Evolutionary conservation across 2,797 vertebrate genomes (phyloP).

Genomic region (Parotocinclus haroldoi): DNA sequence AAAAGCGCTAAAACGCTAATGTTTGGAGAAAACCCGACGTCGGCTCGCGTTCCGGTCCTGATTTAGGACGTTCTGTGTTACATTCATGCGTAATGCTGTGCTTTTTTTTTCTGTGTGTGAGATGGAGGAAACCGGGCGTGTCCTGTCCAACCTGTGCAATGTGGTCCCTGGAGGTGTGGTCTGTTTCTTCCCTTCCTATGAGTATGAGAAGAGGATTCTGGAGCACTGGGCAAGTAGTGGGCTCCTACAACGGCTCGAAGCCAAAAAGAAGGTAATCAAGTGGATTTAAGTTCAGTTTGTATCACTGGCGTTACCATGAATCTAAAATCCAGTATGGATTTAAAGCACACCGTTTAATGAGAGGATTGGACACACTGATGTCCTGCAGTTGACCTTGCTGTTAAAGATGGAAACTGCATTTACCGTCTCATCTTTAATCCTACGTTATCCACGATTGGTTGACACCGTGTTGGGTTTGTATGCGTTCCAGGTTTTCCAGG

Average conservation of each 20-base stretch:
- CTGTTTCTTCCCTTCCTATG: conserved; percentile 94
- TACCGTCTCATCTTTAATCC: too few relatives aligned
- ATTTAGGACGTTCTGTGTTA: background rate
- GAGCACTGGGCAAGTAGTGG: conserved; percentile 84
- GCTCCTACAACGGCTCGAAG: conserved; percentile 72
- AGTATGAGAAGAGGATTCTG: conserved; percentile 81
- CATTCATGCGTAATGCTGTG: background rate
- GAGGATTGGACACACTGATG: too few relatives aligned
- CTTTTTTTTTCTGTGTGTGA: conserved; percentile 51
- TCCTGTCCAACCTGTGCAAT: conserved; percentile 88
- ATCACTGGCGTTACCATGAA: too few relatives aligned
- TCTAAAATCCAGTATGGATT: too few relatives aligned
- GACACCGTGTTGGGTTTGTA: background rate
- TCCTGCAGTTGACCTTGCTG: too few relatives aligned
- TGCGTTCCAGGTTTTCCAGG: conserved; percentile 84
- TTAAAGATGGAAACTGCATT: too few relatives aligned
- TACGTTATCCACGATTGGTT: too few relatives aligned
- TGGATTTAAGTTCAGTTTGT: too few relatives aligned
- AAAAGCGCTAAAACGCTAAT: too few relatives aligned
- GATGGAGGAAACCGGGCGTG: conserved; percentile 90
- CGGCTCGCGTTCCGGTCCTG: too few relatives aligned
- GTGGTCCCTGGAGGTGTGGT: conserved; percentile 89
- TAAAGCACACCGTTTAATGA: too few relatives aligned
- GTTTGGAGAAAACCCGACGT: too few relatives aligned
- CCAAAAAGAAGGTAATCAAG: conserved; percentile 86